A percentile compares a stretch with the other conserved stretches of the same genome.
Evolutionary conservation across 2,888 invertebrate genomes (phyloP).

Genomic region (Troides aeacus): DNA sequence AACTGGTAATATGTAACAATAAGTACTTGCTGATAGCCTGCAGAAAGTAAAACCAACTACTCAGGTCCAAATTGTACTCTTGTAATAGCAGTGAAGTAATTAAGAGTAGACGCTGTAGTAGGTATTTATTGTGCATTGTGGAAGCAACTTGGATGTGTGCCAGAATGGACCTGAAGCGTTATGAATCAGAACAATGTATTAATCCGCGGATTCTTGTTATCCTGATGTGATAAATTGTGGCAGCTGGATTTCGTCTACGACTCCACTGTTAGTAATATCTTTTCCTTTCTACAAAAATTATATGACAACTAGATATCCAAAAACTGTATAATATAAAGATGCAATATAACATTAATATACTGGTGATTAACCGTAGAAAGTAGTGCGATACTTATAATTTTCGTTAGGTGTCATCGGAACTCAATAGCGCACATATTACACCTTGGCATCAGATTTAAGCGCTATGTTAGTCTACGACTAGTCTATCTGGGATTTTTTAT

Average conservation of each 20-base stretch:
- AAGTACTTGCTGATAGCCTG: conserved; percentile 37
- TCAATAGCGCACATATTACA: no score
- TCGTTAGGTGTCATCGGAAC: no score
- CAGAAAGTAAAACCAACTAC: conserved; percentile 33
- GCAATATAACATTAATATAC: background rate
- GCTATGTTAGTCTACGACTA: no score
- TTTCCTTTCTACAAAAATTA: background rate
- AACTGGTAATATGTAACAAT: no score
- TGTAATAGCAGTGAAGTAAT: conserved; percentile 70
- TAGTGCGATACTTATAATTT: no score
- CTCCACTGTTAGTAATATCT: background rate
- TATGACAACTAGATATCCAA: background rate
- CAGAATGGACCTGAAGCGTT: conserved; percentile 66
- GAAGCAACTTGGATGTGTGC: conserved; percentile 62
- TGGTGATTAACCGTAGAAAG: no score
- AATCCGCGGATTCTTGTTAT: conserved; percentile 60
- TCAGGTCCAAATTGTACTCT: conserved; percentile 40
- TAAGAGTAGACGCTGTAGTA: conserved; percentile 66
- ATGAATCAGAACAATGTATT: conserved; percentile 66
- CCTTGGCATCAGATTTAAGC: no score
- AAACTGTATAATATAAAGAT: background rate
- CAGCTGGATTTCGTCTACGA: conserved; percentile 30
- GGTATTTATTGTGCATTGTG: conserved; percentile 74
- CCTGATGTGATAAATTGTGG: conserved; percentile 51
- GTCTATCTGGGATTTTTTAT: background rate